phyloP scores from a whole-genome alignment of 2,888 invertebrate species.

The Alcis repandata region DNA sequence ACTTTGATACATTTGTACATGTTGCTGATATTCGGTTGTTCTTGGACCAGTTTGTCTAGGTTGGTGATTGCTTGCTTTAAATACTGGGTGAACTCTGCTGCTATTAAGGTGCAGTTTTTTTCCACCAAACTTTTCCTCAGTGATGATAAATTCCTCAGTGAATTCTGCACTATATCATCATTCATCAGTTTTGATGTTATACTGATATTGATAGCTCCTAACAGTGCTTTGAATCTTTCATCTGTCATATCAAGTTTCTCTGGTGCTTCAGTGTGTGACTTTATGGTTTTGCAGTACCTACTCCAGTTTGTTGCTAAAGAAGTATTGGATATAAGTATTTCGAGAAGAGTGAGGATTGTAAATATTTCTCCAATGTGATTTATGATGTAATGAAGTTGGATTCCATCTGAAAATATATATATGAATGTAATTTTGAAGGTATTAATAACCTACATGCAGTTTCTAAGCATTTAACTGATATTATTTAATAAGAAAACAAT shows the following conservation, averaged over 20 bases:
- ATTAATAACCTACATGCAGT: not conserved
- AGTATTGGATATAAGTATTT: slow-evolving; percentile 83
- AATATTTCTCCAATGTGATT: slow-evolving; percentile 89
- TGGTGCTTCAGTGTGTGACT: slow-evolving; percentile 89
- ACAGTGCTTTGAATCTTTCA: slow-evolving; percentile 89
- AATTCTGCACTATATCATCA: slow-evolving; percentile 90
- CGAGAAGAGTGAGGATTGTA: slow-evolving; percentile 89
- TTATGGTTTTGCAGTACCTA: slow-evolving; percentile 91
- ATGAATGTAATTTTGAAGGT: not conserved
- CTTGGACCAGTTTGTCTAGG: slow-evolving; percentile 85
- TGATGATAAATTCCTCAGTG: slow-evolving; percentile 75
- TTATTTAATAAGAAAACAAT: slow-evolving; percentile 13
- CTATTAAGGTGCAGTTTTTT: slow-evolving; percentile 74
- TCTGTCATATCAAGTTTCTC: slow-evolving; percentile 86
- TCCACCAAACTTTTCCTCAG: slow-evolving; percentile 78
- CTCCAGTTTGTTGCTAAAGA: slow-evolving; percentile 89
- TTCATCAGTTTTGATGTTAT: slow-evolving; percentile 89
- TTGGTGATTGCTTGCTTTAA: slow-evolving; percentile 88
- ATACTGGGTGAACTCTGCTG: slow-evolving; percentile 89
- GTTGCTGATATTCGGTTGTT: slow-evolving; percentile 82
- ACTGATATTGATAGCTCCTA: slow-evolving; percentile 89
- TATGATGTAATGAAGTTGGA: slow-evolving; percentile 79
- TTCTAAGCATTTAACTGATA: too few relatives aligned
- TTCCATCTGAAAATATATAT: slow-evolving; percentile 70
- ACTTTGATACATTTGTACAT: slow-evolving; percentile 88